Conservation (phyloP, 30 jellyfish, hydroid and myxozoan genomes). For the Catostylus mosaicus region DNA sequence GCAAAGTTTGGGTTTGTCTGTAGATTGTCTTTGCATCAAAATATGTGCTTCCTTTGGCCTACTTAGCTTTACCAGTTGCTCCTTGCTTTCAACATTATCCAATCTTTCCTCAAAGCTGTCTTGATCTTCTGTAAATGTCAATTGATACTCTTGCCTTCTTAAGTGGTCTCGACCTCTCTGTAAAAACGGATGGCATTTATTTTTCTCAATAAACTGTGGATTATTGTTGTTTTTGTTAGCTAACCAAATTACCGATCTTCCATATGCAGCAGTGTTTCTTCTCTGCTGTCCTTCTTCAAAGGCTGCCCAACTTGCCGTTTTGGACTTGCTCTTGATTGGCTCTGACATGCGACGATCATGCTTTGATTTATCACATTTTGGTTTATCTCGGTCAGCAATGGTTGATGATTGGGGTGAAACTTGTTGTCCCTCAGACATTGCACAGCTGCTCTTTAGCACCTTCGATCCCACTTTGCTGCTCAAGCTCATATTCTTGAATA, state of each 20-base stretch:
- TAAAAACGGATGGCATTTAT: conserved; percentile 1
- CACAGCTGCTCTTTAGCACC: neutral
- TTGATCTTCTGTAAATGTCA: neutral
- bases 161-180: neutral
- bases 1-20: neutral
- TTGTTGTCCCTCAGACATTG: neutral
- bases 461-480: neutral
- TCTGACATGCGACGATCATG: neutral
- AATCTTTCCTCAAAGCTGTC: neutral
- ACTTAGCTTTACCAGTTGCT: neutral
- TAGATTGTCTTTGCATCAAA: neutral
- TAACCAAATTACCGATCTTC: neutral
- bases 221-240: neutral
- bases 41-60: neutral
- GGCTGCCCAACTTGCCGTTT: neutral
- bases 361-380: neutral
- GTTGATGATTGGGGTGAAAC: neutral
- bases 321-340: neutral
- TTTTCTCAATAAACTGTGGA: neutral
- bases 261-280: neutral
- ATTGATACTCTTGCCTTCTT: neutral
- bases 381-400: neutral
- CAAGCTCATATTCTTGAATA: neutral
- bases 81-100: neutral
- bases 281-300: neutral